Evolutionary conservation across 1,140 invertebrate genomes (phyloP).

Genomic region (Leptinotarsa texana): DNA sequence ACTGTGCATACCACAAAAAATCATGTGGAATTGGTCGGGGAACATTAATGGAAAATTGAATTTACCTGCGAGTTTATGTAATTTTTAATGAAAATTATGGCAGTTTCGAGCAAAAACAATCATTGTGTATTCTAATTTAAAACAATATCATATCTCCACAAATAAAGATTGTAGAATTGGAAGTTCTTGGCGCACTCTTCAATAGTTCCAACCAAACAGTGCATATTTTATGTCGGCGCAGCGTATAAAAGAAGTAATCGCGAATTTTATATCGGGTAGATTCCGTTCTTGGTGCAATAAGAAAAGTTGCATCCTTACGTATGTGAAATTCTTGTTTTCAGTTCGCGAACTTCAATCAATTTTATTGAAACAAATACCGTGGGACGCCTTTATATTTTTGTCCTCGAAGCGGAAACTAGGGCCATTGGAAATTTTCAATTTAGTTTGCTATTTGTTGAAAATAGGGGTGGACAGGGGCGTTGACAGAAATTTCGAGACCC

Average conservation of each 20-base stretch:
- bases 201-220: background rate
- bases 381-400: background rate
- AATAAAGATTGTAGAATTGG: background rate
- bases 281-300: background rate
- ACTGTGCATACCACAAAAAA: no score
- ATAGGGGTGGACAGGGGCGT: no score
- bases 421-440: background rate
- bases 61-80: no score
- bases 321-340: constrained; percentile 6
- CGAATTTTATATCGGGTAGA: background rate
- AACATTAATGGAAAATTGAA: no score
- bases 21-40: no score
- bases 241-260: background rate
- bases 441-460: background rate
- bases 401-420: background rate
- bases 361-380: constrained; percentile 1
- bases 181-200: background rate
- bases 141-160: no score
- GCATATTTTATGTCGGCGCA: background rate
- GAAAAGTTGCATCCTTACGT: background rate
- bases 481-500: no score
- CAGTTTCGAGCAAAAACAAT: no score
- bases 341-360: background rate
- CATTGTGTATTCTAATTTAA: no score
- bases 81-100: no score